Evolutionary conservation across 2,113 vertebrate species (phyloP), one percentile per base, ranked within the genome.

Genomic region (Pseudopodoces humilis): DNA sequence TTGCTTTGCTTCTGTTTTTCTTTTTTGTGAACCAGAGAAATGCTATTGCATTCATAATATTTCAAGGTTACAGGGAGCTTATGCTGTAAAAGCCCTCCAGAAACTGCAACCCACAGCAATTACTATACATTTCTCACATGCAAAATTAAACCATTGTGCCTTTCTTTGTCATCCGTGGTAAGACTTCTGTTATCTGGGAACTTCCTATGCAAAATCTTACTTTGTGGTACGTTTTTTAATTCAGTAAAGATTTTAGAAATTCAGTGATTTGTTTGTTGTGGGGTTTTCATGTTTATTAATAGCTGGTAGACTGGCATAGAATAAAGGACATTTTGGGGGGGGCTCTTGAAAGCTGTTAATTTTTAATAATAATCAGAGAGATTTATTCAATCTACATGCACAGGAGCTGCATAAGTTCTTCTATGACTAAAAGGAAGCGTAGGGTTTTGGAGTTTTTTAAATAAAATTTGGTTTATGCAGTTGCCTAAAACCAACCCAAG

Each of bases 161-260:
- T 88, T 90, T 72, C 21, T 68, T 95, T 88, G 70, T 93, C 46
- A 52, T 30, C 15, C 43, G 13, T 44, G 72, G 25, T 65, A 71
- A 95, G 46, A n/a, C 33, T 84, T 58, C 30, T 85, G 37, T 92
- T 96, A 35, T 56, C 37, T 67, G 67, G 37, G 75, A 93, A 31
- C 22, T 62, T 83, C 39, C 65, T 18, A 31, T 72, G 33, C 28
- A 20, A 35, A 74, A 82, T 33, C 11, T 9, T 37, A 11, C 11
- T 5, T 52, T 2, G 2, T 7, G 1, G 4, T 43, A 35, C 30
- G 3, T 10, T 20, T 55, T 79, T 53, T 0, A 37, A 47, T 76
- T 76, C 7, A 6, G 4, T 80, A 13, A 69, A 11, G 50, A n/a
- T 67, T 55, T 41, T 59, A 69, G 1, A 2, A 56, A 35, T 67